Conservation (phyloP, 2,113 vertebrate species). For the Orientallactaga bullata region DNA sequence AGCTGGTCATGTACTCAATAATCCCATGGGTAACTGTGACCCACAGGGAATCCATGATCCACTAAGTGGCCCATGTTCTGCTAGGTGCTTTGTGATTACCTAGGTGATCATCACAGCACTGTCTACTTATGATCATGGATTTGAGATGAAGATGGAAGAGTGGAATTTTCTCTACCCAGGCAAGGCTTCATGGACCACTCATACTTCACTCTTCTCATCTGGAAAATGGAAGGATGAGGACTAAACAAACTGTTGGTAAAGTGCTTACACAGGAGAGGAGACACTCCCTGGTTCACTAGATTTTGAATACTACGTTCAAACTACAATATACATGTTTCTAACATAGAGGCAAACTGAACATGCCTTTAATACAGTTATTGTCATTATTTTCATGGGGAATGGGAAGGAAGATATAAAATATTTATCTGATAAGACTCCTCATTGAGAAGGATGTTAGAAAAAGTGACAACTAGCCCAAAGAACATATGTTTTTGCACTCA, state of each 20-base stretch:
- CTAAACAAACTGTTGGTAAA: background rate
- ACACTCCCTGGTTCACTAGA: accelerated
- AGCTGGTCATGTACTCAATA: background rate
- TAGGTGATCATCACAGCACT: background rate
- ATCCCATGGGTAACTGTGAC: background rate
- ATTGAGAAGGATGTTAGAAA: background rate
- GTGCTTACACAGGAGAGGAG: background rate
- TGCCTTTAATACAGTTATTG: background rate
- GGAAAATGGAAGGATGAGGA: background rate
- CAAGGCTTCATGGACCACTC: accelerated
- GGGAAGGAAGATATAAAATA: background rate
- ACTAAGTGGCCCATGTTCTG: accelerated
- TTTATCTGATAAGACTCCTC: background rate
- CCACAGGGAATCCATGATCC: background rate
- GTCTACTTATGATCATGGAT: accelerated
- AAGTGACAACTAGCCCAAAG: background rate
- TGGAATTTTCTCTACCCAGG: background rate
- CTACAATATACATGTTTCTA: background rate
- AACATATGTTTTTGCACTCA: background rate
- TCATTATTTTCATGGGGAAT: background rate
- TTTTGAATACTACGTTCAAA: background rate
- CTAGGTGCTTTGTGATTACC: background rate
- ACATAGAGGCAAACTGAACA: background rate
- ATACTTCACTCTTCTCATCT: accelerated
- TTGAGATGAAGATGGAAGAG: background rate